phyloP scores from a whole-genome alignment of 1,140 invertebrate species.

The Philotrypesis tridentata region DNA sequence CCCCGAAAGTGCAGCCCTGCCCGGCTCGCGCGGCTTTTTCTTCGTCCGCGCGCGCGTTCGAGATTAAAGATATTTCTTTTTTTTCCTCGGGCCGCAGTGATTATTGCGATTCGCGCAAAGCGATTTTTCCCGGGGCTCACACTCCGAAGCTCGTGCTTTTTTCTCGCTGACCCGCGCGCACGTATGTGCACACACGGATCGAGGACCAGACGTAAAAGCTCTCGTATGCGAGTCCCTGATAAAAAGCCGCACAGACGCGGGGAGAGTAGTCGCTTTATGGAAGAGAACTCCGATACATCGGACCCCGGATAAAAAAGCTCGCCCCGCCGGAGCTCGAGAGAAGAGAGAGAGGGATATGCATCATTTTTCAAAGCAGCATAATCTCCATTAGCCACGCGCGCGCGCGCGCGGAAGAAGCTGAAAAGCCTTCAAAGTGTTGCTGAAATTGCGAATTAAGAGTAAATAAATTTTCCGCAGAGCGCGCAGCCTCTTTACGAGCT shows the following conservation, averaged over 20 bases:
- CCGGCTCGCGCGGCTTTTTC: too few relatives aligned
- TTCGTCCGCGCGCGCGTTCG: neutral
- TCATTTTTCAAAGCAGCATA: neutral
- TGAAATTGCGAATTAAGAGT: slow-evolving; percentile 4
- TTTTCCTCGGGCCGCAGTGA: too few relatives aligned
- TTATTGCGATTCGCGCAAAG: too few relatives aligned
- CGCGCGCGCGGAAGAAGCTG: neutral
- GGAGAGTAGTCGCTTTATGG: neutral
- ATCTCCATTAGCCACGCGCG: neutral
- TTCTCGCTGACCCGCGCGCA: neutral
- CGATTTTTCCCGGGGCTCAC: too few relatives aligned
- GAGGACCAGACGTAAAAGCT: too few relatives aligned
- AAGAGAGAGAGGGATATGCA: too few relatives aligned
- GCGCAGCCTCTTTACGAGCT: neutral
- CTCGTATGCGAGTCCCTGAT: neutral
- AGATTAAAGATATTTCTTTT: neutral
- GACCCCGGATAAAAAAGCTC: neutral
- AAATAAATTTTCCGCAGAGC: slow-evolving; percentile 3
- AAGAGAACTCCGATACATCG: neutral
- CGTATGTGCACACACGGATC: too few relatives aligned
- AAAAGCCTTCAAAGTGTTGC: neutral
- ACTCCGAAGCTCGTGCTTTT: neutral
- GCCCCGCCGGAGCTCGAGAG: too few relatives aligned
- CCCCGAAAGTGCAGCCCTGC: too few relatives aligned
- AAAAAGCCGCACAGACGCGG: neutral